A percentile compares a stretch with the other conserved stretches of the same genome.
Conservation (phyloP, 2,888 invertebrate species). For the Lydus trimaculatus region DNA sequence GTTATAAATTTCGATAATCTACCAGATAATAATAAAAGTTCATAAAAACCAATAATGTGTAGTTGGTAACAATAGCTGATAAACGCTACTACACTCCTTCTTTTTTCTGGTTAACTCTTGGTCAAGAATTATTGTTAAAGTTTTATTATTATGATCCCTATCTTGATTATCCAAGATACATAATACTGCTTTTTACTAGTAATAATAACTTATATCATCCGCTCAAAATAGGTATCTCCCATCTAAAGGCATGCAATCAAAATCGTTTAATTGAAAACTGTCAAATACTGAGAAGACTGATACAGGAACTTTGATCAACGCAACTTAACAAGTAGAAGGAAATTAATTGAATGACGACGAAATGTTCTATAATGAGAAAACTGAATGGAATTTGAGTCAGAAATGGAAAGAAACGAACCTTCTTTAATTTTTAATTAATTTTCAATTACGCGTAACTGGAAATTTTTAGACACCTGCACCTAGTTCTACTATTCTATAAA, state of each 20-base stretch:
- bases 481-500: too few species aligned
- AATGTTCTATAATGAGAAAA: background rate
- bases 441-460: background rate
- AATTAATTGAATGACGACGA: background rate
- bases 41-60: background rate
- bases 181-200: background rate
- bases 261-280: conserved; percentile 1
- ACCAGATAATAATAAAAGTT: background rate
- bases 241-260: background rate
- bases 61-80: background rate
- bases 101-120: background rate
- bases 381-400: background rate
- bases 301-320: background rate
- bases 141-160: background rate
- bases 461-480: too few species aligned
- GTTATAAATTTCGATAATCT: background rate
- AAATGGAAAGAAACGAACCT: background rate
- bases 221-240: background rate
- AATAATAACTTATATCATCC: background rate
- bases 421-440: background rate
- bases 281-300: background rate
- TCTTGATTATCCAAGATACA: background rate
- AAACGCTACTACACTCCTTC: background rate
- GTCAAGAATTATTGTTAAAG: background rate
- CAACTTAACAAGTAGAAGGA: background rate